A percentile compares a stretch with the other conserved stretches of the same genome.
These are phyloP conservation scores for Anoplophora glabripennis DNA, from an alignment of 1,140 invertebrate genomes.

Conservation along the genomic window DNA sequence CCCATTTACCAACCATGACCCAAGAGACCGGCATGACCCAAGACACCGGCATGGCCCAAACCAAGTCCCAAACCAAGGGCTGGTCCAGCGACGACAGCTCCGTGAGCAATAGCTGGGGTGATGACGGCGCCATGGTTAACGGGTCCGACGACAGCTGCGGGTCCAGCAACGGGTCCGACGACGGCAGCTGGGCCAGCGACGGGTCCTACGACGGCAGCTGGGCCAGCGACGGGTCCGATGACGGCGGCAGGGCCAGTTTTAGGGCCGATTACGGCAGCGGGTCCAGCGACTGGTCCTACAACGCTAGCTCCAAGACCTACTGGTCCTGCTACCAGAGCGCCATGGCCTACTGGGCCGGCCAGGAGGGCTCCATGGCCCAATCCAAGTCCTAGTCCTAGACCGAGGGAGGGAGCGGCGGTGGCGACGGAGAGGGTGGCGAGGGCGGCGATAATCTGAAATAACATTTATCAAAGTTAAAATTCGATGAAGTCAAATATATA, in stretches of 20 bases:
- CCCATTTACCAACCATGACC: background rate
- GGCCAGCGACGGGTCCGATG: background rate
- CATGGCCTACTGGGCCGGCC: constrained; percentile 15
- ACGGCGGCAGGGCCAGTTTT: background rate
- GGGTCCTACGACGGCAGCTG: constrained; percentile 18
- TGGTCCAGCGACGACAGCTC: constrained; percentile 20
- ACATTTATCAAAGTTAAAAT: too few species aligned
- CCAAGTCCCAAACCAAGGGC: constrained; percentile 5
- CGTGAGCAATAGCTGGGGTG: background rate
- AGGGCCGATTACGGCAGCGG: constrained; percentile 3
- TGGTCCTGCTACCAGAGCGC: constrained; percentile 14
- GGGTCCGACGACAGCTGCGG: constrained; percentile 27
- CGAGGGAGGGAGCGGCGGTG: constrained; percentile 23
- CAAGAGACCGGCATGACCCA: background rate
- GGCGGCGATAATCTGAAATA: constrained; percentile 24
- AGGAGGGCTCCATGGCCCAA: constrained; percentile 1
- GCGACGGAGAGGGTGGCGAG: constrained; percentile 30
- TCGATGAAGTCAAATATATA: too few species aligned
- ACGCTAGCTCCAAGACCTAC: background rate
- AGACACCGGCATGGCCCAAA: background rate
- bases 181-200: constrained; percentile 21
- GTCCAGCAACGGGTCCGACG: constrained; percentile 29
- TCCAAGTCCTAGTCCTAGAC: constrained; percentile 7
- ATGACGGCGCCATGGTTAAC: constrained; percentile 10
- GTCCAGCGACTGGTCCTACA: constrained; percentile 5